Evolutionary conservation across 2,797 vertebrate species (phyloP).

Genomic region (Aotus griseimembra): DNA sequence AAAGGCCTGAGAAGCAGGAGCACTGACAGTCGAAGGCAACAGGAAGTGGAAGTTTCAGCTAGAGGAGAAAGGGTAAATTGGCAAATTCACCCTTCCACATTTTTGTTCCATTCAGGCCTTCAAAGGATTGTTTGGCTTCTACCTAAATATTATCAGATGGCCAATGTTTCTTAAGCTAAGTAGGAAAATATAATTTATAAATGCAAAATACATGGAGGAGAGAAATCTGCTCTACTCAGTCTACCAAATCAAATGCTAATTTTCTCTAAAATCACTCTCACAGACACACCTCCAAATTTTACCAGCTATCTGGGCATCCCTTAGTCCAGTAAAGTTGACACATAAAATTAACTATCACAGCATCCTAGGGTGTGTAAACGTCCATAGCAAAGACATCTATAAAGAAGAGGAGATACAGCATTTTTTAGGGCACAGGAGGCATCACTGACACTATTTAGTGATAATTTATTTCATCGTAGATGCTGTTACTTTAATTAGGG

Average conservation of each 20-base stretch:
- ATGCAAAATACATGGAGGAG: neutral
- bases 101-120: neutral
- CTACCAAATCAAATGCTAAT: neutral
- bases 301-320: neutral
- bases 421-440: neutral
- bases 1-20: neutral
- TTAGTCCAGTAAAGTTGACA: neutral
- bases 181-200: neutral
- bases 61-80: neutral
- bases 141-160: neutral
- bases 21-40: rapidly evolving
- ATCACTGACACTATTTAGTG: neutral
- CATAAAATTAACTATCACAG: neutral
- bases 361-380: neutral
- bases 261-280: neutral
- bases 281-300: neutral
- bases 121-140: neutral
- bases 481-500: neutral
- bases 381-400: neutral
- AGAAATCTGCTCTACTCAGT: neutral
- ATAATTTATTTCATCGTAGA: neutral
- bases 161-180: neutral
- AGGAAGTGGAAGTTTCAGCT: neutral
- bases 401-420: neutral
- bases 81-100: neutral